These are phyloP conservation scores for Podarcis cretensis DNA, from an alignment of 2,113 vertebrate species.

Conservation along the genomic window DNA sequence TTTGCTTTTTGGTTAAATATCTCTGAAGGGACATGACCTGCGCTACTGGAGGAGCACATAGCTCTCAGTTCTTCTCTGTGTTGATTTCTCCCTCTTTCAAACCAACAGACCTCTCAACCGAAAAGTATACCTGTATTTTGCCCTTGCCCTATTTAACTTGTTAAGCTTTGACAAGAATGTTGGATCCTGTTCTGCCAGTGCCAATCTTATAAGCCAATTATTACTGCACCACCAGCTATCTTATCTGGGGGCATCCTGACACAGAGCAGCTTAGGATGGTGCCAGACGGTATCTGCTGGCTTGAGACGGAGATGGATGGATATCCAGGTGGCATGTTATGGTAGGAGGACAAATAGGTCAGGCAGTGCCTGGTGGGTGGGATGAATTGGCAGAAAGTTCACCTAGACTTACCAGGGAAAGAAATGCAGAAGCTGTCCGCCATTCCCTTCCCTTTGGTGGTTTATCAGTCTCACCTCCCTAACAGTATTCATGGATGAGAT, in stretches of 20 bases:
- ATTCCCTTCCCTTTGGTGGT: not conserved
- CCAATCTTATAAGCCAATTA: not conserved
- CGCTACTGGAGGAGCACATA: not conserved
- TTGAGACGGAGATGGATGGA: not conserved
- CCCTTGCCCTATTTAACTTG: not conserved
- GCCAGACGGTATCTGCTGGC: conserved; percentile 6
- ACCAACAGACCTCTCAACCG: not conserved
- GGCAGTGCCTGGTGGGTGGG: not conserved
- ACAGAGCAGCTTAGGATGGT: not conserved
- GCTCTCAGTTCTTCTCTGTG: not conserved
- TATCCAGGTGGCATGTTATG: not conserved
- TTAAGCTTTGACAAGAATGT: not conserved
- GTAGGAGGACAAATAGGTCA: conserved; percentile 3
- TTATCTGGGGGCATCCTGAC: not conserved
- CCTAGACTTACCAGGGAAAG: not conserved
- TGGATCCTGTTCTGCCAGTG: too few species aligned
- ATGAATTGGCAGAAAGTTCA: not conserved
- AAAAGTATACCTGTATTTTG: not conserved
- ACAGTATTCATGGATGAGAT: not conserved
- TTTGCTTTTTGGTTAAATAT: not conserved
- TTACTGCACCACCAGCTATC: not conserved
- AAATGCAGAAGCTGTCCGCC: not conserved
- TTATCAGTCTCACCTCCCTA: not conserved
- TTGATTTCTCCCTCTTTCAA: not conserved
- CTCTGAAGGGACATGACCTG: not conserved